These are phyloP conservation scores for Parazoanthus swiftii DNA, from an alignment of 92 coral and sea anemone species.

Conservation along the genomic window DNA sequence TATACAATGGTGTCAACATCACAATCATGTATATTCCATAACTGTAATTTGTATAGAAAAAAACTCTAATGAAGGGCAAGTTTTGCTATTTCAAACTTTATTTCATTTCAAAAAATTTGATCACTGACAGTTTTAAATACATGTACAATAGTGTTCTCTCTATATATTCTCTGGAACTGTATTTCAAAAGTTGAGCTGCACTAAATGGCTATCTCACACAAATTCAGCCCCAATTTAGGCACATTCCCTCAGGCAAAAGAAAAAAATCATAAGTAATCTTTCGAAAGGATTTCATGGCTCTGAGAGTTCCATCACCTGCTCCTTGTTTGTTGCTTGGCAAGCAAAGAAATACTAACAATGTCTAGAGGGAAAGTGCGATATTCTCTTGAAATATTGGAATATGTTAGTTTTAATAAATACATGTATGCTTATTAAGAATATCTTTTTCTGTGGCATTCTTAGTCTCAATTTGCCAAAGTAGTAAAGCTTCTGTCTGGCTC, in stretches of 20 bases:
- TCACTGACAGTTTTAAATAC: conserved; percentile 39
- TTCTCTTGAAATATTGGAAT: conserved; percentile 37
- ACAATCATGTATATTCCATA: not conserved
- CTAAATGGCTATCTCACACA: conserved; percentile 36
- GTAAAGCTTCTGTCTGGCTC: conserved; percentile 30
- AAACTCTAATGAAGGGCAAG: conserved; percentile 3
- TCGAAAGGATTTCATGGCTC: conserved; percentile 13
- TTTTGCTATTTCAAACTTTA: conserved; percentile 33
- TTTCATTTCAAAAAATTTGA: conserved; percentile 33
- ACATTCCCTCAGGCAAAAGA: conserved; percentile 41
- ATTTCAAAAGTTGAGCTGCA: conserved; percentile 31
- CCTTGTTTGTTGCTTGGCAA: not conserved
- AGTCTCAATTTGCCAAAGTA: conserved; percentile 12
- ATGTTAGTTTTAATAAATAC: conserved; percentile 36
- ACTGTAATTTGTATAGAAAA: not conserved
- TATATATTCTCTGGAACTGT: conserved; percentile 18
- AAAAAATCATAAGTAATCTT: conserved; percentile 3
- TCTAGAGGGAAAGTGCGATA: conserved; percentile 38
- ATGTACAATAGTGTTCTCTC: conserved; percentile 27
- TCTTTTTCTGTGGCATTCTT: not conserved
- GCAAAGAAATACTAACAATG: conserved; percentile 31
- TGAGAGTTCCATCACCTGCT: conserved; percentile 32
- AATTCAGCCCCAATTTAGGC: conserved; percentile 28
- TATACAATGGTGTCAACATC: not conserved
- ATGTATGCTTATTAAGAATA: conserved; percentile 17